These are phyloP conservation scores for Agrotis ipsilon DNA, from an alignment of 2,888 invertebrate genomes.

Conservation along the genomic window DNA sequence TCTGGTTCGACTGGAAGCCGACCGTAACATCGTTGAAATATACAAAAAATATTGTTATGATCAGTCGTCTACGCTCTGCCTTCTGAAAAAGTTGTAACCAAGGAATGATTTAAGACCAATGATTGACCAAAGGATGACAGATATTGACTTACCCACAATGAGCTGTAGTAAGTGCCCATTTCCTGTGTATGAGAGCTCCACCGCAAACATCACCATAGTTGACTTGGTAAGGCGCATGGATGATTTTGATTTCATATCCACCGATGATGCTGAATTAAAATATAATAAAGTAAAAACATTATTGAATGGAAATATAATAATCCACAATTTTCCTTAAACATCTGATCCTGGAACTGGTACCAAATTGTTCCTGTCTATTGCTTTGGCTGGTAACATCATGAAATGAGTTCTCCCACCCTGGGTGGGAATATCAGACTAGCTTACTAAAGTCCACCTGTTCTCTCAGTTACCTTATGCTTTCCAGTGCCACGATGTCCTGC, in stretches of 20 bases:
- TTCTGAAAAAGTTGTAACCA: not conserved
- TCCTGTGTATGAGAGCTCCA: slow-evolving; percentile 76
- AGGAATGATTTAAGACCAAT: not conserved
- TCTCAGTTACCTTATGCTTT: no score
- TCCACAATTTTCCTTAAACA: not conserved
- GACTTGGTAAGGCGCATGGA: slow-evolving; percentile 79
- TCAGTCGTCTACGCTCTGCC: no score
- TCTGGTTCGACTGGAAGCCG: no score
- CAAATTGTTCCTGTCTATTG: not conserved
- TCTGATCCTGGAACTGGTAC: not conserved
- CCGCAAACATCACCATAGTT: slow-evolving; percentile 84
- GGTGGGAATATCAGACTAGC: no score
- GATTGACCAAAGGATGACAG: no score
- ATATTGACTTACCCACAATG: slow-evolving; percentile 81
- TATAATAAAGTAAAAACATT: not conserved
- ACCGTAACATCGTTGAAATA: no score
- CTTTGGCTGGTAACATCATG: no score
- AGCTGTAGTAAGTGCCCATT: slow-evolving; percentile 82
- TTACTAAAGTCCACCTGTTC: no score
- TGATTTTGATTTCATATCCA: slow-evolving; percentile 76
- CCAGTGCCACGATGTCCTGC: no score
- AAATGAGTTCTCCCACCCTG: no score
- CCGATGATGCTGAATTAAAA: slow-evolving; percentile 76
- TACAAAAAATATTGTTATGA: no score
- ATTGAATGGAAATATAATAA: no score